Percentiles rank a stretch among this genome's conserved stretches.
phyloP scores from a whole-genome alignment of 2,888 invertebrate genomes.

The Agriopis leucophaearia region DNA sequence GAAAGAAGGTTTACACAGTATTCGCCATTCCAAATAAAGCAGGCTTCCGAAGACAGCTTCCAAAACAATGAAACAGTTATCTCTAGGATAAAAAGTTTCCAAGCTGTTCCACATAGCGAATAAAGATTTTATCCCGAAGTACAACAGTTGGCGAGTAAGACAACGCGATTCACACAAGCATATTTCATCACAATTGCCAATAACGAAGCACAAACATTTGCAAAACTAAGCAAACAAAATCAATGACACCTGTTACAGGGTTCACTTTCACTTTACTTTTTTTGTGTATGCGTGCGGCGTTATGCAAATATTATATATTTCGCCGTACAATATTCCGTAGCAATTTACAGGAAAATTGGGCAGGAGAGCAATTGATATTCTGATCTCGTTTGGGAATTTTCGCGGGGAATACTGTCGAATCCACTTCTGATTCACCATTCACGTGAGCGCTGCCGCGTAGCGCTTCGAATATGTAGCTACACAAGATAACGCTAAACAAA shows the following conservation, averaged over 20 bases:
- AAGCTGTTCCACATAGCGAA: conserved; percentile 35
- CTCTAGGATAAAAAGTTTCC: conserved; percentile 31
- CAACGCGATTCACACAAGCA: conserved; percentile 36
- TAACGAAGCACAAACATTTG: conserved; percentile 56
- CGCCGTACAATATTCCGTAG: conserved; percentile 75
- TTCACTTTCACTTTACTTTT: conserved; percentile 74
- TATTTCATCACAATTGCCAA: conserved; percentile 53
- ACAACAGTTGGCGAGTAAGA: conserved; percentile 38
- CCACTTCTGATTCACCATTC: conserved; percentile 72
- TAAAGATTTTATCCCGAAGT: conserved; percentile 35
- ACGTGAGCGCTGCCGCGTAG: conserved; percentile 47
- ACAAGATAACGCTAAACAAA: conserved; percentile 51
- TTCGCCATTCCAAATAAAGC: conserved; percentile 15
- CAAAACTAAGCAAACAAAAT: conserved; percentile 67
- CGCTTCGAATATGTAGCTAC: conserved; percentile 47
- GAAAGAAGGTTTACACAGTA: conserved; percentile 1
- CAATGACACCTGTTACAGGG: conserved; percentile 75
- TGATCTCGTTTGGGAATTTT: conserved; percentile 78
- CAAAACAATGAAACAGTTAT: conserved; percentile 30
- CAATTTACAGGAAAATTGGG: conserved; percentile 81
- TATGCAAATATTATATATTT: conserved; percentile 77
- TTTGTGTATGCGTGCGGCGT: conserved; percentile 62
- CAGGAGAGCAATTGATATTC: conserved; percentile 81
- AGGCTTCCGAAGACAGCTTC: conserved; percentile 18
- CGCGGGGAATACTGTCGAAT: conserved; percentile 68